Evolutionary conservation across 2,113 vertebrate species (phyloP), one percentile per base, ranked within the genome.

Genomic region (Prinia subflava): DNA sequence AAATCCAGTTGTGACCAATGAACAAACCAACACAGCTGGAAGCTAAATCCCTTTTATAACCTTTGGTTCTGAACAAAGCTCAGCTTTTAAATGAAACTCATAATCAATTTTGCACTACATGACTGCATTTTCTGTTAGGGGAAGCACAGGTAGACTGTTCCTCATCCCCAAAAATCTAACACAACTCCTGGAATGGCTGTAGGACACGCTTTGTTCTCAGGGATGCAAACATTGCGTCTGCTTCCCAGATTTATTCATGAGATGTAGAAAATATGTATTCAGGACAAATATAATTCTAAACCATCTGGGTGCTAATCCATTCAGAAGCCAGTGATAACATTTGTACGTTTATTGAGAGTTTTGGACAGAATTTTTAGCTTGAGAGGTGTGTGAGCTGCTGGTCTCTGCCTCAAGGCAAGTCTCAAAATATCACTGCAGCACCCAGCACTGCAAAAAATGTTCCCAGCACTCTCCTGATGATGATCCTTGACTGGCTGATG

Each of bases 191-290:
- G 39, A 87, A 88, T 33, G 75, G 75, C 94, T 88, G 49, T 14
- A 80, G 92, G 96, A 93, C 75, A 73, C 0, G 41, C 92, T 96
- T 90, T 85, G 90, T 46, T 95, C 90, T 65, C 0, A 1, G 62
- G 85, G 85, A 83, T 21, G 79, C 85, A 95, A 75, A 90, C 60
- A 60, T 25, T 4, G 1, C 0, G 3, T 39, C 78, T 94, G 87
- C 87, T 80, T n/a, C 59, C 57, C 53, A 65, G 64, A 71, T 92
- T 91, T 92, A 94, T 95, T 93, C 88, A 95, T 93, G 88, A 96
- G 85, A 93, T 93, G 90, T 23, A 93, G 96, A 87, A 76, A 76
- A 95, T 74, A 92, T 89, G 90, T 37, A 91, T 91, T 81, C 80
- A 87, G 89, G 89, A 92, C 89, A 96, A 94, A 93, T 63, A 80